Conservation (phyloP, 2,888 invertebrate species). For the Strigamia transsilvanica region DNA sequence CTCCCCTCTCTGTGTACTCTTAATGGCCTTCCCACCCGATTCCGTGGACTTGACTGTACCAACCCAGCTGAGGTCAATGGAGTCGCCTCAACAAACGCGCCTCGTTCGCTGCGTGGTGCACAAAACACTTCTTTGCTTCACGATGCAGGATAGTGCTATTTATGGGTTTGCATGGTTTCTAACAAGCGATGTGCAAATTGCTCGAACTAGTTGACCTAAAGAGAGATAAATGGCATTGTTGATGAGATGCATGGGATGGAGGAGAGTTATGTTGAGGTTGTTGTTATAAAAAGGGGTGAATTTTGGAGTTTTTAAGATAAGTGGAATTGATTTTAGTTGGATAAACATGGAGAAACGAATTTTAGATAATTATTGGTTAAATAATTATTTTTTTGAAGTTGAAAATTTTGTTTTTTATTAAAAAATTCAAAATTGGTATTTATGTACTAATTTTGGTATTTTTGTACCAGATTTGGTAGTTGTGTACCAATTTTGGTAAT, state of each 20-base stretch:
- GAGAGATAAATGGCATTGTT: neutral
- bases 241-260: neutral
- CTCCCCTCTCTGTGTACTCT: too few species aligned
- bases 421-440: too few species aligned
- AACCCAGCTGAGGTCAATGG: neutral
- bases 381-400: too few species aligned
- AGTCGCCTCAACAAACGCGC: neutral
- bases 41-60: neutral
- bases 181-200: conserved; percentile 7
- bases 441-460: too few species aligned
- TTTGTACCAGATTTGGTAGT: too few species aligned
- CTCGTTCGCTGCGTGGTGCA: conserved; percentile 1
- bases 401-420: too few species aligned
- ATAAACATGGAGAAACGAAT: too few species aligned
- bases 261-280: neutral
- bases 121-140: conserved; percentile 11
- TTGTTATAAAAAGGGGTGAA: too few species aligned
- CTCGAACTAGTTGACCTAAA: neutral
- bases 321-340: too few species aligned
- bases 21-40: conserved; percentile 18
- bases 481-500: too few species aligned
- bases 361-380: too few species aligned
- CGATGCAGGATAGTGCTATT: neutral
- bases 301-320: too few species aligned
- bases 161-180: conserved; percentile 32